A percentile compares a stretch with the other conserved stretches of the same genome.
Evolutionary conservation across 2,113 vertebrate species (phyloP).

Genomic region (Nematolebias whitei): DNA sequence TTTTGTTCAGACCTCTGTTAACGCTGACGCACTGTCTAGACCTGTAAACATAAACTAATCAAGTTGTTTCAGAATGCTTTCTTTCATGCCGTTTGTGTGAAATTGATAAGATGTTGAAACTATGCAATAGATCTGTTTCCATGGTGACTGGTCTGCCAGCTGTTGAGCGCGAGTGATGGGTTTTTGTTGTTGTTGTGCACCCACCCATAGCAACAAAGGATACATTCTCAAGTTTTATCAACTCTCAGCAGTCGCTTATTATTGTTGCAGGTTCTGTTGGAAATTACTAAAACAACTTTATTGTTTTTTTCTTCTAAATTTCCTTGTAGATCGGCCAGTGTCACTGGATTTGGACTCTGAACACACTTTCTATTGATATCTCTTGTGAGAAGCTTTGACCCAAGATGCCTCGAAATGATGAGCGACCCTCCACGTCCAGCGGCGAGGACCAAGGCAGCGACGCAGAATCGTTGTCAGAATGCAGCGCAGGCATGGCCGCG

Average conservation of each 20-base stretch:
- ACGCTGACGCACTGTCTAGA: neutral
- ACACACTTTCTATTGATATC: neutral
- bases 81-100: constrained; percentile 3
- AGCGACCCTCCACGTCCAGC: constrained; percentile 78
- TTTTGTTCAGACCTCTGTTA: constrained; percentile 24
- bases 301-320: neutral
- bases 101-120: constrained; percentile 11
- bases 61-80: neutral
- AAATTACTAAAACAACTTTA: too few species aligned
- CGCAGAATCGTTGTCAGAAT: constrained; percentile 83
- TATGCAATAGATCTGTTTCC: constrained; percentile 17
- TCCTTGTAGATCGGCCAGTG: neutral
- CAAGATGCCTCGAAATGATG: constrained; percentile 88
- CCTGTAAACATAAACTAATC: constrained; percentile 5
- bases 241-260: too few species aligned
- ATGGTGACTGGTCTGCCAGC: constrained; percentile 27
- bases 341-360: neutral
- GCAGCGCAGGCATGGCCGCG: constrained; percentile 84
- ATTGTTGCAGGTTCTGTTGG: too few species aligned
- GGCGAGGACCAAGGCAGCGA: constrained; percentile 86
- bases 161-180: constrained; percentile 3
- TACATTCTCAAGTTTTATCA: neutral
- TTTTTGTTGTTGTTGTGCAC: constrained; percentile 35
- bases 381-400: constrained; percentile 42
- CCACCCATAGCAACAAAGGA: constrained; percentile 17